phyloP scores from a whole-genome alignment of 2,113 vertebrate genomes.

The Scophthalmus maximus region DNA sequence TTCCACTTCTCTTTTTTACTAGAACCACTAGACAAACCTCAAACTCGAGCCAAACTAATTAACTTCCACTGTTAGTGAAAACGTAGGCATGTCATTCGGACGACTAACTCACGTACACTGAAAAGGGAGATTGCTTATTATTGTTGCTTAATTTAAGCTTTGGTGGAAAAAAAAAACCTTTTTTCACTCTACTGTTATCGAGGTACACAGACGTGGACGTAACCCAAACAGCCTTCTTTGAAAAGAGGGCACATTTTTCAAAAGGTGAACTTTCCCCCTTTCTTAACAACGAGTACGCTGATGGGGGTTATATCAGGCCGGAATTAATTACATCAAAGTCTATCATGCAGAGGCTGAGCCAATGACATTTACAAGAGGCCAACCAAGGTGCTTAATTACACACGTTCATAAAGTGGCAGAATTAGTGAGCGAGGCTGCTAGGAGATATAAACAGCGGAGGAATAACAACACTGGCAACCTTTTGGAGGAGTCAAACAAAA shows the following conservation, averaged over 20 bases:
- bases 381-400: slow-evolving; percentile 66
- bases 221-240: not conserved
- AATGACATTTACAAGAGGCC: slow-evolving; percentile 76
- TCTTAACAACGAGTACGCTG: slow-evolving; percentile 16
- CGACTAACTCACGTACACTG: not conserved
- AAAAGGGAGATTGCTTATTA: too few species aligned
- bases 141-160: too few species aligned
- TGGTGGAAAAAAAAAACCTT: too few species aligned
- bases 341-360: slow-evolving; percentile 46
- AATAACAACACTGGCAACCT: slow-evolving; percentile 59
- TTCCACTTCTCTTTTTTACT: not conserved
- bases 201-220: not conserved
- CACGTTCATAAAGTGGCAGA: slow-evolving; percentile 57
- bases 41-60: not conserved
- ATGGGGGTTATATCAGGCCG: slow-evolving; percentile 42
- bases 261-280: slow-evolving; percentile 45
- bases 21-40: not conserved
- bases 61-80: not conserved
- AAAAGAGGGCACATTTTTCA: slow-evolving; percentile 21
- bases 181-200: too few species aligned
- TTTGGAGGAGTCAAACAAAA: slow-evolving; percentile 53
- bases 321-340: slow-evolving; percentile 73
- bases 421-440: slow-evolving; percentile 45
- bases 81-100: not conserved
- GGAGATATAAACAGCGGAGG: slow-evolving; percentile 36